Evolutionary conservation across 2,888 invertebrate genomes (phyloP).

Genomic region (Dicranocentrus wangi): DNA sequence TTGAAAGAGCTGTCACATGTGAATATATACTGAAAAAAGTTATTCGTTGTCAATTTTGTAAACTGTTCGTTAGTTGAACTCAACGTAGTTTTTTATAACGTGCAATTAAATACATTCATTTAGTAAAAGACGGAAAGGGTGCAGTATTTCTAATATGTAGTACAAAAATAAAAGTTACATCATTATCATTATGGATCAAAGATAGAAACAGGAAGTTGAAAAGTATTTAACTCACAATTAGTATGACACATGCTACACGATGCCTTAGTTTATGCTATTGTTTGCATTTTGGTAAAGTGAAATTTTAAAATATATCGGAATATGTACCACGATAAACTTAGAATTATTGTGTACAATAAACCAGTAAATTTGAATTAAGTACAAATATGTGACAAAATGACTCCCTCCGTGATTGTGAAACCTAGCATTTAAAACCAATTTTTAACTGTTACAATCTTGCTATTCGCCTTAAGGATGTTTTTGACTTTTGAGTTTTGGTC

Average conservation of each 20-base stretch:
- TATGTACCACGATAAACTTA: too few relatives aligned
- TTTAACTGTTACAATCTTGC: neutral
- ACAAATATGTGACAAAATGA: neutral
- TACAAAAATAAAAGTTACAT: conserved; percentile 9
- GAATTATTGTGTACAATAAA: neutral
- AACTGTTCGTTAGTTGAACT: too few relatives aligned
- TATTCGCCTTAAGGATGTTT: neutral
- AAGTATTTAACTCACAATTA: neutral
- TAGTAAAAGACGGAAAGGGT: neutral
- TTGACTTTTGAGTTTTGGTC: conserved; percentile 15
- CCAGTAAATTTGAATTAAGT: neutral
- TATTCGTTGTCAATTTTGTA: too few relatives aligned
- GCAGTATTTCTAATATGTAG: neutral
- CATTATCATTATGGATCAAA: neutral
- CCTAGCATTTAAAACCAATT: neutral
- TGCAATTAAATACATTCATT: too few relatives aligned
- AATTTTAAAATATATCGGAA: too few relatives aligned
- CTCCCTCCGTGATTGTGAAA: neutral
- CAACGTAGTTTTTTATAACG: too few relatives aligned
- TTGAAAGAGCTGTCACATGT: too few relatives aligned
- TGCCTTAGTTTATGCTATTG: neutral
- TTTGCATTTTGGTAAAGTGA: neutral
- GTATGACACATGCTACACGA: neutral
- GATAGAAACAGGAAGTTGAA: neutral
- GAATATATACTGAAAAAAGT: too few relatives aligned